Conservation (phyloP, 2,113 vertebrate genomes). For the Sitta europaea region DNA sequence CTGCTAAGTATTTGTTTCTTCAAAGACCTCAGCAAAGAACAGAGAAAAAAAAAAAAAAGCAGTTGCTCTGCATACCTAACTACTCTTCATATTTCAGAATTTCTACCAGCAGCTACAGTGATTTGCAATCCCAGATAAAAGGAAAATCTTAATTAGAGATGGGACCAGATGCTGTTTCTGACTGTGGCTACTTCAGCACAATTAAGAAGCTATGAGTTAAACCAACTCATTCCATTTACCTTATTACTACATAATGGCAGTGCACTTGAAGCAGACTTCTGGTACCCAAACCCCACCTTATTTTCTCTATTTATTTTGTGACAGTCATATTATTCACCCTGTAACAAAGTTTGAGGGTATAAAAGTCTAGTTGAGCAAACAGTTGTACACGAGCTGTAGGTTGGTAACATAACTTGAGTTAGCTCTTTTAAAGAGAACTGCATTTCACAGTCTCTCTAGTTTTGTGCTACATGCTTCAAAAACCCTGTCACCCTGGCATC, state of each 20-base stretch:
- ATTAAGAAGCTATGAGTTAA: neutral
- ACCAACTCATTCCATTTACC: neutral
- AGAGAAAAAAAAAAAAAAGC: neutral
- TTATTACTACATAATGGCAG: neutral
- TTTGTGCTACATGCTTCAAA: neutral
- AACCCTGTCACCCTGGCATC: neutral
- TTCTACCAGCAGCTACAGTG: neutral
- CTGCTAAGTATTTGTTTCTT: neutral
- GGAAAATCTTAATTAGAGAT: neutral
- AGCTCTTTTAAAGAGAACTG: neutral
- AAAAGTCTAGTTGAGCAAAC: neutral
- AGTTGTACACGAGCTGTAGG: neutral
- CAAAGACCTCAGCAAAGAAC: neutral
- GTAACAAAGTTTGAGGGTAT: neutral
- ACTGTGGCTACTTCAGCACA: neutral
- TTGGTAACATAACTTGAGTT: neutral
- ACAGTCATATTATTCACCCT: neutral
- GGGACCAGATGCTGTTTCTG: neutral
- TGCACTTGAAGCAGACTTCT: neutral
- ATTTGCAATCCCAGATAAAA: neutral
- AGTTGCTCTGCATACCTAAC: neutral
- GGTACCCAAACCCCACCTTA: neutral
- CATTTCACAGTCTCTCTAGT: neutral
- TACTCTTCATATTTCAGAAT: neutral
- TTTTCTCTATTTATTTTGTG: neutral